Conservation (phyloP, 2,113 vertebrate species). For the Phrynocephalus versicolor region DNA sequence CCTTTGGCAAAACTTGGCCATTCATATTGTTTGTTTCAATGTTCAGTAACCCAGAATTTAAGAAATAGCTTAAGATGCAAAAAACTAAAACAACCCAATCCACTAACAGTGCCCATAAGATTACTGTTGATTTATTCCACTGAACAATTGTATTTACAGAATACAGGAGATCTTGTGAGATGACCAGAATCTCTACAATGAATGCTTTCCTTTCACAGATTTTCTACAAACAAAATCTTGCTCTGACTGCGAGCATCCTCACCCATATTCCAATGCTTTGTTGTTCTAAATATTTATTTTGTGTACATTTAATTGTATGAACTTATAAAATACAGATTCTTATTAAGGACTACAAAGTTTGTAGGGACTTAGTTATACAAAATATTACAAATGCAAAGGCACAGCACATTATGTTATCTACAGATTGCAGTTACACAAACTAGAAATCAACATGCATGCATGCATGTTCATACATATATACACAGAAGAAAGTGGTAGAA, state of each 20-base stretch:
- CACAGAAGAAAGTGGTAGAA: too few relatives aligned
- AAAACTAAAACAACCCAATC: constrained; percentile 16
- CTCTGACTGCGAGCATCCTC: not conserved
- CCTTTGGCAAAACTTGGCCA: constrained; percentile 38
- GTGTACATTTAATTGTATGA: not conserved
- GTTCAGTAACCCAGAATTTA: constrained; percentile 47
- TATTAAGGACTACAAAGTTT: not conserved
- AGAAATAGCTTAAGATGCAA: constrained; percentile 42
- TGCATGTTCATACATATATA: too few relatives aligned
- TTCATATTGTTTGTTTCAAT: constrained; percentile 49
- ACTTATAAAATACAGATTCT: not conserved
- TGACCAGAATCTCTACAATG: not conserved
- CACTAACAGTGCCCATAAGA: not conserved
- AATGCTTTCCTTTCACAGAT: not conserved
- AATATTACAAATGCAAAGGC: too few relatives aligned
- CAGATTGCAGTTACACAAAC: too few relatives aligned
- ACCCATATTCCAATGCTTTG: not conserved
- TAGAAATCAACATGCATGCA: too few relatives aligned
- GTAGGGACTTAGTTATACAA: too few relatives aligned
- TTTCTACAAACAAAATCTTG: not conserved
- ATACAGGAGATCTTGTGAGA: constrained; percentile 42
- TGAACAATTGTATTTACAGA: not conserved
- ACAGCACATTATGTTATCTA: too few relatives aligned
- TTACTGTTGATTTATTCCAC: constrained; percentile 25
- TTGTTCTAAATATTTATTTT: not conserved